Evolutionary conservation across 2,113 vertebrate genomes (phyloP), one percentile per base, ranked within the genome.

Genomic region (Callopanchax toddi): DNA sequence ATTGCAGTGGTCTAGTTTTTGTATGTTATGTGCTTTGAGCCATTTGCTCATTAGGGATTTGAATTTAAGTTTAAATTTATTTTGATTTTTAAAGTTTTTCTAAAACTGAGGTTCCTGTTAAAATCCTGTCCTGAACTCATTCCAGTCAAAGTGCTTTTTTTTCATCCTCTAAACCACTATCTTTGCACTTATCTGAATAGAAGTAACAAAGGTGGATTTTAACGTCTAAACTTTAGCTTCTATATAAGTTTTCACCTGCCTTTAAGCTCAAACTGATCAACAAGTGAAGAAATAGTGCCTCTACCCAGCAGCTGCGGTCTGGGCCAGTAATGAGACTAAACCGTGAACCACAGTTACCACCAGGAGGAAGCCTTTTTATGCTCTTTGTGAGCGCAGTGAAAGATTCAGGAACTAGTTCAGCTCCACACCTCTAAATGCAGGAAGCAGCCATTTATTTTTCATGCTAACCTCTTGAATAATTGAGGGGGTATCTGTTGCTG

Each of bases 401-500:
- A 54, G 42, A 58, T 32, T 57, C n/a, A 44, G 61, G 58, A 78
- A 68, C 60, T 51, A 44, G 45, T 59, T 45, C 34, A 60, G 57
- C 63, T 62, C 55, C 65, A 37, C 67, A 70, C 48, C 71, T 73
- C 53, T 65, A 39, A 61, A 64, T 62, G 44, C 76, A 74, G 82
- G 76, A 87, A 78, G 58, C 58, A 54, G 67, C 21, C 76, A 88
- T 90, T 87, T 79, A 86, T 89, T 82, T 88, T 85, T 88, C 71
- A 87, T 82, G 76, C 71, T 49, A 71, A 69, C 57, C 78, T 62
- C 36, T 37, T 87, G 76, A 88, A 89, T 89, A 68, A 89, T 91
- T 89, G 34, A 89, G 52, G 4, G 13, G 51, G 63, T 83, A 79
- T 86, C 82, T 85, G 71, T 76, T 81, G 77, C 79, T 78, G 76